Evolutionary conservation across 2,797 vertebrate species (phyloP).

Genomic region (Poeciliopsis turneri): DNA sequence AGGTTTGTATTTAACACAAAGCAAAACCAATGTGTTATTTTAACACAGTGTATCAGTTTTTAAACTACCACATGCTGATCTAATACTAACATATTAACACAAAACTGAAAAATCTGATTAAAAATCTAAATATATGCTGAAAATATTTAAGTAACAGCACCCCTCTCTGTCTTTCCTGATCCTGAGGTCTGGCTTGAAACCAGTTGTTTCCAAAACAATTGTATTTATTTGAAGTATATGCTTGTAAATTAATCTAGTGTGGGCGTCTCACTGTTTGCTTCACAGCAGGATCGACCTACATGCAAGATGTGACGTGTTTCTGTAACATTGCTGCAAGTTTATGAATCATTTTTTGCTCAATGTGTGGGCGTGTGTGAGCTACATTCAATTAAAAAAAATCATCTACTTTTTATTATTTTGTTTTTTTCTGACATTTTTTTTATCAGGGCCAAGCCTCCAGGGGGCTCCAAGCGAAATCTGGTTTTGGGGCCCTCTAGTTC

Average conservation of each 20-base stretch:
- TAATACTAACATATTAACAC: neutral
- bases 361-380: neutral
- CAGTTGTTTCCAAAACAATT: neutral
- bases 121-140: neutral
- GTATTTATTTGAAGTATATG: neutral
- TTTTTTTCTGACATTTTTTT: neutral
- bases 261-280: constrained; percentile 10
- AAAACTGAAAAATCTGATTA: neutral
- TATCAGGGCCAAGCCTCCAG: neutral
- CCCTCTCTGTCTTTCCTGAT: neutral
- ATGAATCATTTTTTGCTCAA: neutral
- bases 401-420: neutral
- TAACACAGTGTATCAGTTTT: neutral
- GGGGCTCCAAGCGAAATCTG: too few species aligned
- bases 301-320: neutral
- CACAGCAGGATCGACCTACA: constrained; percentile 4
- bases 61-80: neutral
- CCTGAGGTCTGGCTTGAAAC: neutral
- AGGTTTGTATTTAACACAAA: too few species aligned
- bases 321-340: neutral
- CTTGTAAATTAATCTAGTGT: constrained; percentile 15
- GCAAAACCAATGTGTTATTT: too few species aligned
- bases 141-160: neutral
- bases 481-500: too few species aligned
- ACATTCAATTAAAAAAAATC: neutral